phyloP scores from a whole-genome alignment of 2,113 vertebrate species.

The Reinhardtius hippoglossoides region DNA sequence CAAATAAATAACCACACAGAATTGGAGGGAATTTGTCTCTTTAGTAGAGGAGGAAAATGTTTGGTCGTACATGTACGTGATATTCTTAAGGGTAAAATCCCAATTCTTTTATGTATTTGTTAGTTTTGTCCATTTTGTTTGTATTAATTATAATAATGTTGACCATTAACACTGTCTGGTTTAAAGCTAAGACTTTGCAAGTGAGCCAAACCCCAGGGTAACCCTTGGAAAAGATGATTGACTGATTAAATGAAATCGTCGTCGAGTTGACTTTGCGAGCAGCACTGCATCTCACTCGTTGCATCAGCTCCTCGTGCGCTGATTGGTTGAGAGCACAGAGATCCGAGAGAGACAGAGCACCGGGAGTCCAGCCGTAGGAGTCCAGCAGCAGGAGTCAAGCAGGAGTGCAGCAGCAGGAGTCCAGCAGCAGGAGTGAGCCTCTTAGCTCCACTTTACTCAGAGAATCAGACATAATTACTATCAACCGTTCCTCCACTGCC shows the following conservation, averaged over 20 bases:
- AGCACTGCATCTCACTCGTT: background rate
- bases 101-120: too few relatives aligned
- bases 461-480: constrained; percentile 62
- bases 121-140: too few relatives aligned
- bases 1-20: too few relatives aligned
- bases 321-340: constrained; percentile 26
- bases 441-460: constrained; percentile 40
- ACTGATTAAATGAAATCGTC: constrained; percentile 15
- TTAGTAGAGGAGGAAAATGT: too few relatives aligned
- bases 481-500: constrained; percentile 59
- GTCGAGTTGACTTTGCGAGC: constrained; percentile 1
- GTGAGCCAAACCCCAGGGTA: too few relatives aligned
- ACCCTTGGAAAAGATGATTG: too few relatives aligned
- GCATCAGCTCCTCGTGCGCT: constrained; percentile 2
- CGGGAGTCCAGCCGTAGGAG: constrained; percentile 14
- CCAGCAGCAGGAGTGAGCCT: constrained; percentile 19
- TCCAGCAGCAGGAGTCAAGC: background rate
- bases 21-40: too few relatives aligned
- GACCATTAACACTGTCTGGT: too few relatives aligned
- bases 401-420: constrained; percentile 8
- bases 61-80: too few relatives aligned
- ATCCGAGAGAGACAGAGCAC: constrained; percentile 30
- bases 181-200: too few relatives aligned
- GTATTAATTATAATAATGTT: too few relatives aligned
- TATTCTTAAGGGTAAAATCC: too few relatives aligned